Evolutionary conservation across 2,797 vertebrate species (phyloP).

Genomic region (Lepilemur ruficaudatus): DNA sequence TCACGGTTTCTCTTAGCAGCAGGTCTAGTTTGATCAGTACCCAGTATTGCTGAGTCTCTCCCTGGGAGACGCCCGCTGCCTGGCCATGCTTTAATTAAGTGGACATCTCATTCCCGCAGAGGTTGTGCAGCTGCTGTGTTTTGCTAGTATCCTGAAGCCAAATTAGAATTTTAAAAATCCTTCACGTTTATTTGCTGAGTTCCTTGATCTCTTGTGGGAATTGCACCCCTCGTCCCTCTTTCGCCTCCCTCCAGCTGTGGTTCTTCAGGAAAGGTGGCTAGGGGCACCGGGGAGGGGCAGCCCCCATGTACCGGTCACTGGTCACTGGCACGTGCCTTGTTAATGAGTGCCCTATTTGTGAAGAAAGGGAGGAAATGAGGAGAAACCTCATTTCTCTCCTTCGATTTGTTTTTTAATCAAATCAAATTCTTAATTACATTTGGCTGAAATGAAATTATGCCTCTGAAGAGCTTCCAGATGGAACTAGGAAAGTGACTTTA

Average conservation of each 20-base stretch:
- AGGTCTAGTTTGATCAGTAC: background rate
- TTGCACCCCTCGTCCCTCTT: background rate
- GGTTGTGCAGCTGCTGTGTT: constrained; percentile 54
- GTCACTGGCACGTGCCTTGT: background rate
- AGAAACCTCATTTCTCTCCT: constrained; percentile 70
- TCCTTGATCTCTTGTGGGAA: constrained; percentile 5
- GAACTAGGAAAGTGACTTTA: constrained; percentile 54
- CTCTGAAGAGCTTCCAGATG: constrained; percentile 77
- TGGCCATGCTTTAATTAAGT: constrained; percentile 64
- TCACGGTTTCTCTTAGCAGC: constrained; percentile 35
- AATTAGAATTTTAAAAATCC: constrained; percentile 54
- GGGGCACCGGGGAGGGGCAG: background rate
- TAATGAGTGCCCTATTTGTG: constrained; percentile 48
- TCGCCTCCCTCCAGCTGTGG: background rate
- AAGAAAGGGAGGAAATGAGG: constrained; percentile 65
- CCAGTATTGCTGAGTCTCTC: background rate
- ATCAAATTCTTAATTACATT: constrained; percentile 81
- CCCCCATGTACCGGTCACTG: background rate
- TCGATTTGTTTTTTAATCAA: constrained; percentile 78
- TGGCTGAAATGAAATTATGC: constrained; percentile 78
- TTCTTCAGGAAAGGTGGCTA: background rate
- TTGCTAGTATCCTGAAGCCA: constrained; percentile 55
- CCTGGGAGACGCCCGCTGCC: background rate
- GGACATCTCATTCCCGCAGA: constrained; percentile 52
- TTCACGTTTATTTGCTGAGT: constrained; percentile 54